These are phyloP conservation scores for Gastrophysa polygoni DNA, from an alignment of 2,888 invertebrate species.

Conservation along the genomic window DNA sequence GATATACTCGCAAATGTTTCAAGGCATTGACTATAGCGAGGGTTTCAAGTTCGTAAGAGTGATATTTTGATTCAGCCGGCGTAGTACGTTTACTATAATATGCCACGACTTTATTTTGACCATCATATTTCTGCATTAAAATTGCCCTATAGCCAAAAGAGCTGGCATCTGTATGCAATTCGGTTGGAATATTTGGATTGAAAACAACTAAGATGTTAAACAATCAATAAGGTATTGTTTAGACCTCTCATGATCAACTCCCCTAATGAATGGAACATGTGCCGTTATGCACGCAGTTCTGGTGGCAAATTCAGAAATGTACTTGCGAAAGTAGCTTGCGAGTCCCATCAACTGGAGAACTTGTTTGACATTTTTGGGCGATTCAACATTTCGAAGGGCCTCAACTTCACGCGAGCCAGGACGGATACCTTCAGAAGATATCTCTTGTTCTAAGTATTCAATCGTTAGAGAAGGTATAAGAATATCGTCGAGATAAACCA, in stretches of 20 bases:
- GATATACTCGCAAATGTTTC: neutral
- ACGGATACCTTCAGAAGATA: too few relatives aligned
- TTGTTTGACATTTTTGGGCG: slow-evolving; percentile 17
- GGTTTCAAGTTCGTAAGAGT: slow-evolving; percentile 45
- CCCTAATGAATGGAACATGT: too few relatives aligned
- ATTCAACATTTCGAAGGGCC: neutral
- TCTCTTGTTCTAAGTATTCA: too few relatives aligned
- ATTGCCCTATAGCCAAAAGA: slow-evolving; percentile 22
- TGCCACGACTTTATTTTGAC: neutral
- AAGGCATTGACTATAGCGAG: slow-evolving; percentile 46
- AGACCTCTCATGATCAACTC: too few relatives aligned
- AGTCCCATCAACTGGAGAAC: slow-evolving; percentile 23
- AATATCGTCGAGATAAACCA: too few relatives aligned
- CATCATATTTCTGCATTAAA: neutral
- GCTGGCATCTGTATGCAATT: slow-evolving; percentile 38
- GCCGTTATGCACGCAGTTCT: slow-evolving; percentile 14
- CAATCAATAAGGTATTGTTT: too few relatives aligned
- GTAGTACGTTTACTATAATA: slow-evolving; percentile 14
- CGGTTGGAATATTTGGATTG: slow-evolving; percentile 26
- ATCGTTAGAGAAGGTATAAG: too few relatives aligned
- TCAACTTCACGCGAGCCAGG: too few relatives aligned
- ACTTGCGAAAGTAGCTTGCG: slow-evolving; percentile 23
- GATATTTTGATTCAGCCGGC: slow-evolving; percentile 18
- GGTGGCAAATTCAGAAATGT: slow-evolving; percentile 14
- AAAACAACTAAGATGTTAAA: slow-evolving; percentile 24